phyloP scores from a whole-genome alignment of 1,140 invertebrate genomes.

The Drosophila dunni region DNA sequence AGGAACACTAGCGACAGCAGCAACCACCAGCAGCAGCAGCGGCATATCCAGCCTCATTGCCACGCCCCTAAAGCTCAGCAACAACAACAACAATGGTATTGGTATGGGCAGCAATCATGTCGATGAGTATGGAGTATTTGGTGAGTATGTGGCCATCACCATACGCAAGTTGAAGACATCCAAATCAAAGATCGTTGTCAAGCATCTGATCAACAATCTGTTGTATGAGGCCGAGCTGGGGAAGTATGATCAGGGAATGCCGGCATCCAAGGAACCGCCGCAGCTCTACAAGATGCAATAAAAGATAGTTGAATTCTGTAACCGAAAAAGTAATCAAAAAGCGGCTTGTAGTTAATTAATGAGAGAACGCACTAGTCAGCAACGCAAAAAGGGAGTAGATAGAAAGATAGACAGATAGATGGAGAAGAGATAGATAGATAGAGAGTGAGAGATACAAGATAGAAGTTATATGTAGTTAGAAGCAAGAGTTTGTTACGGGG shows the following conservation, averaged over 20 bases:
- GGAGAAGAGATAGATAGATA: slow-evolving; percentile 2
- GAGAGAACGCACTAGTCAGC: slow-evolving; percentile 70
- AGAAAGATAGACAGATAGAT: slow-evolving; percentile 44
- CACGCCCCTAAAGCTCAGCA: slow-evolving; percentile 50
- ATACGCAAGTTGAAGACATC: slow-evolving; percentile 81
- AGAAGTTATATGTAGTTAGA: neutral
- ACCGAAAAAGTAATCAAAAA: neutral
- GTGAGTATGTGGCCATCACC: slow-evolving; percentile 82
- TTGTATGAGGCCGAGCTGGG: slow-evolving; percentile 81
- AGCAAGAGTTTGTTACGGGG: slow-evolving; percentile 19
- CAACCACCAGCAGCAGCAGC: slow-evolving; percentile 45
- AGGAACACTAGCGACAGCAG: neutral
- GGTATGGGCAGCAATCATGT: slow-evolving; percentile 54
- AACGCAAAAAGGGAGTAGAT: slow-evolving; percentile 30
- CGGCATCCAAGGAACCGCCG: slow-evolving; percentile 77
- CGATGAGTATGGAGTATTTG: slow-evolving; percentile 81
- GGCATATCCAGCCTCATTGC: slow-evolving; percentile 33
- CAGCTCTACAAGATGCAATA: slow-evolving; percentile 81
- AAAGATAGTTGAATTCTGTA: neutral
- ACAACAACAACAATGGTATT: neutral
- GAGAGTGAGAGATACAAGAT: neutral
- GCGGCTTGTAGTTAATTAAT: slow-evolving; percentile 39
- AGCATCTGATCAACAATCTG: slow-evolving; percentile 80
- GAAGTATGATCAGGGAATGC: slow-evolving; percentile 82
- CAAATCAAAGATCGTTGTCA: slow-evolving; percentile 81